Evolutionary conservation across 2,888 invertebrate genomes (phyloP), one percentile per base, ranked within the genome.

Genomic region (Ormyrus nitidulus): DNA sequence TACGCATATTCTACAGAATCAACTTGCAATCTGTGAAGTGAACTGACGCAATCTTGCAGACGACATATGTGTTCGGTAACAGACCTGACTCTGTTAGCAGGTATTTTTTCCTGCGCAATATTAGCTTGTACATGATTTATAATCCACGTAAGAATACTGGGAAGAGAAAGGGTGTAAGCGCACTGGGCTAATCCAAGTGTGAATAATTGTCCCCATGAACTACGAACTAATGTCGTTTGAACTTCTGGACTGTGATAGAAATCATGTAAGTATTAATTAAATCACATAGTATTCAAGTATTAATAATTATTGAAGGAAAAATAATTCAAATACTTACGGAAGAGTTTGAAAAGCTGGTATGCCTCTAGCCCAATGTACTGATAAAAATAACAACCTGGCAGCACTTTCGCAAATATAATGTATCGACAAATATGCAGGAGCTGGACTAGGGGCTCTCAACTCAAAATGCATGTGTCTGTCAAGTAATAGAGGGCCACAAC

Each of bases 321-420:
- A 62, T 66, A 61, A 61, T 59, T 59, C 3, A 54, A 59, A 68
- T 59, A 85, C 90, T 91, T 91, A 96, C 96, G 94, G 94, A 85
- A 98, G 92, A 51, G 94, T 93, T 86, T 95, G 94, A 89, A 97
- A 97, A 62, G 95, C 95, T 48, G 96, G 95, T 85, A 98, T 94
- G 85, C 95, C 95, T 84, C 95, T 93, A 71, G 97, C 94, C 97
- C 98, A 99, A 87, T 98, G 95, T 78, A 98, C 95, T 11, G 96
- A 94, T 9, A 98, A 93, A 88, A 98, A 98, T 77, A 99, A 93
- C 75, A 99, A 93, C 69, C 99, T 92, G 2, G 98, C 97, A 46
- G 97, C 98, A 84, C 96, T 97, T 92, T 99, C 99, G 91, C 98
- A 99, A 71, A 97, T 96, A 87, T 97, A 98, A 92, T 98, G 98